phyloP scores from a whole-genome alignment of 2,797 vertebrate species.

The Sylvia borin region DNA sequence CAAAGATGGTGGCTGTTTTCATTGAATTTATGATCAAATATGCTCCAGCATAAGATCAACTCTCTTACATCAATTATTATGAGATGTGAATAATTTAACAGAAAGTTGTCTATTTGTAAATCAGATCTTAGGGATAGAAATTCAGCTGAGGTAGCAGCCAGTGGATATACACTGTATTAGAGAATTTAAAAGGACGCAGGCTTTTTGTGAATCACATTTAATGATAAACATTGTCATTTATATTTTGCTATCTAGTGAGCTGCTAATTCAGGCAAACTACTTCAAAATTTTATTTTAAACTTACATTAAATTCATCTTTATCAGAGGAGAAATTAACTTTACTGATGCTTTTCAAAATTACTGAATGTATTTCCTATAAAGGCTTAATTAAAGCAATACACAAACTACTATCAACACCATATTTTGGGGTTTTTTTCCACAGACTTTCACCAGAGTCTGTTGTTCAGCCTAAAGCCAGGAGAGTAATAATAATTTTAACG shows the following conservation, averaged over 20 bases:
- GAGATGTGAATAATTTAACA: conserved; percentile 81
- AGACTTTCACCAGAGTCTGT: conserved; percentile 9
- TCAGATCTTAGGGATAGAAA: conserved; percentile 59
- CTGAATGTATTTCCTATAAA: neutral
- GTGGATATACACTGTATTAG: neutral
- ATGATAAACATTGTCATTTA: neutral
- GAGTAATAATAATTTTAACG: conserved; percentile 37
- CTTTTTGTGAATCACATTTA: neutral
- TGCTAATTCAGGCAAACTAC: neutral
- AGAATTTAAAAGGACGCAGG: neutral
- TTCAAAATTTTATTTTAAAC: conserved; percentile 9
- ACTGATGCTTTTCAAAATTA: conserved; percentile 12
- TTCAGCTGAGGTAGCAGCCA: conserved; percentile 39
- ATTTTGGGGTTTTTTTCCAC: neutral
- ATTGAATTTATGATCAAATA: conserved; percentile 83
- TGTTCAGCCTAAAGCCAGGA: conserved; percentile 29
- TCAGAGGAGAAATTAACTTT: conserved; percentile 10
- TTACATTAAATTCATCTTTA: conserved; percentile 12
- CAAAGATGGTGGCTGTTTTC: conserved; percentile 76
- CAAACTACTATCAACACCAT: neutral
- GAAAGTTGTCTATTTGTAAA: conserved; percentile 73
- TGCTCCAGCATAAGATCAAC: conserved; percentile 64
- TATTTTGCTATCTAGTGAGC: neutral
- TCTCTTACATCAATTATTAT: conserved; percentile 76
- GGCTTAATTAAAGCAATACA: neutral